Base-by-base conservation (phyloP, 2,113 vertebrate species). In the Podiceps cristatus region DNA sequence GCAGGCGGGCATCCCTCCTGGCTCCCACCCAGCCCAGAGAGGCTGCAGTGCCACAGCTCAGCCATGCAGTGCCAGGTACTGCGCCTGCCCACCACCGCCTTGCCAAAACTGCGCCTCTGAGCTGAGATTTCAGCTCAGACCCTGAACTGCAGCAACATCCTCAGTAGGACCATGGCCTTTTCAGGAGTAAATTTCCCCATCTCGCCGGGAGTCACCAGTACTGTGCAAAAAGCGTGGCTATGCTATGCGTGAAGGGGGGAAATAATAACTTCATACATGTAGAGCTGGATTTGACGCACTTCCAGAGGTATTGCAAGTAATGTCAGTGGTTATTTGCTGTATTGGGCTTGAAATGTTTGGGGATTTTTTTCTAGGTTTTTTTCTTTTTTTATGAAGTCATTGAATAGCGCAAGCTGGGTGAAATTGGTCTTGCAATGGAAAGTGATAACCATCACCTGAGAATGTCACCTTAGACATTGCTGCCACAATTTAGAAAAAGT, bases 1-100 rank as follows among this genome's bases (percentile, higher is more conserved):
- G 28, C 0, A 1, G 49, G 18, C 33, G 25, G 67, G 8, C 13
- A 67, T 6, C 31, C 18, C 23, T 0, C 0, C 31, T 29, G 60
- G 7, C 6, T 24, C 52, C 28, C n/a, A 31, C n/a, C 37, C 37
- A 37, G 37, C 33, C 29, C 19, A 44, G 17, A 49, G n/a, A 42
- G 19, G 59, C 55, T 71, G 45, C 42, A 44, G 19, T 13, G 28
- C n/a, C 47, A 35, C 56, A 76, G 74, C 49, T 67, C 56, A 59
- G 77, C 11, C 0, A 2, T 31, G 53, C 14, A 59, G 64, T 2
- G 1, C 7, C 23, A 77, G 18, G 44, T 81, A 28, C 33, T 52
- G 59, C 50, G 79, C 37, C 77, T 2, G 1, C 15, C 14, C 0
- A 19, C 33, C 6, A 7, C 28, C 14, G 2, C 23, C 58, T 76